phyloP scores from a whole-genome alignment of 1,140 invertebrate genomes.

The Drosophila auraria region DNA sequence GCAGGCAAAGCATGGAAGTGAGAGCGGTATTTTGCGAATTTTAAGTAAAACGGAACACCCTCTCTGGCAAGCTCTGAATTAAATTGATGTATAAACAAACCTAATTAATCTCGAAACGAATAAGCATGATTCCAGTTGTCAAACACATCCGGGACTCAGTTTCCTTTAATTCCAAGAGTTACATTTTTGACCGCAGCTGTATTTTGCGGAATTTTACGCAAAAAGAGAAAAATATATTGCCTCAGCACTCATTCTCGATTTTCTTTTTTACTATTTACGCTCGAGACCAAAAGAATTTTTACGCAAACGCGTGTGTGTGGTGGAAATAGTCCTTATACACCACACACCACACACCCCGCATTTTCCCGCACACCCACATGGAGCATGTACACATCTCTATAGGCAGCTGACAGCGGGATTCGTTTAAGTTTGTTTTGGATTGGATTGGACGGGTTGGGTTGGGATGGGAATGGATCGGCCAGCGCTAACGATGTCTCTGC shows the following conservation, averaged over 20 bases:
- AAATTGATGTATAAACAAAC: not conserved
- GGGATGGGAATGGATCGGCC: conserved; percentile 24
- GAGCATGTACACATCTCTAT: conserved; percentile 62
- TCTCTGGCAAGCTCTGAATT: too few species aligned
- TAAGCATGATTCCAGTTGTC: too few species aligned
- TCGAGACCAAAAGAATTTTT: conserved; percentile 60
- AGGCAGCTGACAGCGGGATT: conserved; percentile 46
- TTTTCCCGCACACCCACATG: conserved; percentile 39
- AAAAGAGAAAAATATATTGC: conserved; percentile 16
- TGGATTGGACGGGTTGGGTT: conserved; percentile 18
- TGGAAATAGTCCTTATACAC: conserved; percentile 18
- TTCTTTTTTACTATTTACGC: conserved; percentile 46
- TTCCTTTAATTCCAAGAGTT: not conserved
- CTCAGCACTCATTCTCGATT: conserved; percentile 35
- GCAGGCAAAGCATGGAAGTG: too few species aligned
- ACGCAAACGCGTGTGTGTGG: conserved; percentile 45
- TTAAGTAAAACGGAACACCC: too few species aligned
- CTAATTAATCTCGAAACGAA: not conserved
- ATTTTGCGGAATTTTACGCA: not conserved
- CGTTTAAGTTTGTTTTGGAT: conserved; percentile 41
- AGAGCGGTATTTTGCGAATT: too few species aligned
- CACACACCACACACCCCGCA: not conserved
- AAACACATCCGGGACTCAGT: too few species aligned
- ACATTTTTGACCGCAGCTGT: not conserved
- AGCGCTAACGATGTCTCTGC: conserved; percentile 54